Conservation (phyloP, 2,113 vertebrate genomes). For the Microcebus tavaratra region DNA sequence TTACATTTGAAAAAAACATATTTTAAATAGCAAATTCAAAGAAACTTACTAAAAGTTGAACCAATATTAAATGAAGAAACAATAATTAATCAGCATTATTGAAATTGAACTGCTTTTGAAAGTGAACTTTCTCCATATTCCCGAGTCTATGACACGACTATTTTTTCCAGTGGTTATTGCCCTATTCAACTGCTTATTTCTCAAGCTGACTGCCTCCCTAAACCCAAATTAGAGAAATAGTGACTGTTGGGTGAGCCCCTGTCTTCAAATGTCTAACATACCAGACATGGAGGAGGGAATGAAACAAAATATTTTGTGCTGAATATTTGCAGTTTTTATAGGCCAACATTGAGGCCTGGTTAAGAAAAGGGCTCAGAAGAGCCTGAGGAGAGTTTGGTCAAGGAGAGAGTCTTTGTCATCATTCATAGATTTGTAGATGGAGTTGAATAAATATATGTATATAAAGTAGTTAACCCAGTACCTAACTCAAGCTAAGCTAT, state of each 20-base stretch:
- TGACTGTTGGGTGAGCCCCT: background rate
- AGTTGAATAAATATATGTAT: too few species aligned
- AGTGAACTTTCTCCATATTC: background rate
- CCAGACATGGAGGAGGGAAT: background rate
- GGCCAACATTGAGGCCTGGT: background rate
- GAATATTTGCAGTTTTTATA: background rate
- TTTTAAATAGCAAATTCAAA: too few species aligned
- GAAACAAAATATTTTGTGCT: background rate
- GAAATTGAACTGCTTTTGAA: background rate
- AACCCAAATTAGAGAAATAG: background rate
- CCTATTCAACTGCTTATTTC: background rate
- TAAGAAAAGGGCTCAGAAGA: background rate
- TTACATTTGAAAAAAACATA: too few species aligned
- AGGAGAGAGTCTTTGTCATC: background rate
- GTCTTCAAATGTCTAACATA: background rate
- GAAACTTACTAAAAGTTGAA: too few species aligned
- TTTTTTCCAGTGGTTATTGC: background rate
- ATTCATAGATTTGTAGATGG: background rate
- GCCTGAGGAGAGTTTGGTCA: background rate
- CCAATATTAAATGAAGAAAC: too few species aligned
- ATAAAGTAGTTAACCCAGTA: background rate
- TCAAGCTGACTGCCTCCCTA: background rate
- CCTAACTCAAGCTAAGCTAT: background rate
- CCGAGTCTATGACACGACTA: background rate
- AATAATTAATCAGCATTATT: background rate